Conservation (phyloP, 1,140 invertebrate genomes). For the Caenorhabditis briggsae region DNA sequence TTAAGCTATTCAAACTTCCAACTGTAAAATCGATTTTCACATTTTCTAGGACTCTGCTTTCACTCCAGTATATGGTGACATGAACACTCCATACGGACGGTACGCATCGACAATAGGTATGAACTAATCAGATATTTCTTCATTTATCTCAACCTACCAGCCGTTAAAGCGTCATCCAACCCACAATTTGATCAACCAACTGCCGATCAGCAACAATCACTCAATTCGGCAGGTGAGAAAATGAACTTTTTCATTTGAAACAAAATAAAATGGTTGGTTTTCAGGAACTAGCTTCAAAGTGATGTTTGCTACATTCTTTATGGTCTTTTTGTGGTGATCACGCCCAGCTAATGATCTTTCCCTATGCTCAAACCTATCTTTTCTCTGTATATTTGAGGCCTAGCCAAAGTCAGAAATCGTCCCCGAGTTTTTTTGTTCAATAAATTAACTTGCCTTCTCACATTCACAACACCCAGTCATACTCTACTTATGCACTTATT, state of each 20-base stretch:
- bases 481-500: conserved; percentile 17
- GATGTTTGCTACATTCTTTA: background rate
- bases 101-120: conserved; percentile 48
- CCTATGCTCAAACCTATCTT: conserved; percentile 23
- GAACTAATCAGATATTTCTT: conserved; percentile 12
- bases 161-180: conserved; percentile 48
- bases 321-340: conserved; percentile 15
- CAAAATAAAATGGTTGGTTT: background rate
- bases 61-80: conserved; percentile 56
- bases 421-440: conserved; percentile 35
- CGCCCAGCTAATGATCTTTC: background rate
- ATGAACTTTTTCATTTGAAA: background rate
- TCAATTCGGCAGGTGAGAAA: conserved; percentile 24
- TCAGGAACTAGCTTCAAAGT: background rate
- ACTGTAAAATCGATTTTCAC: background rate
- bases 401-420: background rate
- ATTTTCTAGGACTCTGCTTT: conserved; percentile 49
- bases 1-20: conserved; percentile 9
- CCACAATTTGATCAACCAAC: conserved; percentile 55
- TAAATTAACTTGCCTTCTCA: conserved; percentile 36
- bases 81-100: conserved; percentile 57
- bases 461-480: background rate
- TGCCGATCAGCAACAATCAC: conserved; percentile 11
- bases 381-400: conserved; percentile 54
- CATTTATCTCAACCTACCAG: conserved; percentile 26